A percentile compares a stretch with the other conserved stretches of the same genome.
These are phyloP conservation scores for Dicyrtoma fusca DNA, from an alignment of 2,888 invertebrate species.

Conservation along the genomic window DNA sequence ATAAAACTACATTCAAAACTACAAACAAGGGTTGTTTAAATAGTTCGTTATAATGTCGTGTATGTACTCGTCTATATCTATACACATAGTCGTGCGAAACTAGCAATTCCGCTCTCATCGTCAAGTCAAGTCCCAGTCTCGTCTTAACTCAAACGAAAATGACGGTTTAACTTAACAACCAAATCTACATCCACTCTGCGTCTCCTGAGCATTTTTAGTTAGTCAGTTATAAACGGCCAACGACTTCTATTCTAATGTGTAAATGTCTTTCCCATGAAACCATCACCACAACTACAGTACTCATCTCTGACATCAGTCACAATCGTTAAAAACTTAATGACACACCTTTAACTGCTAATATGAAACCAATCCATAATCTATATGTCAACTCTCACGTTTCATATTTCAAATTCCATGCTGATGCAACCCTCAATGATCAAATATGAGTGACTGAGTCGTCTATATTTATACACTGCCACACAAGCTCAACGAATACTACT, in stretches of 20 bases:
- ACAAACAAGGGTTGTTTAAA: constrained; percentile 12
- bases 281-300: constrained; percentile 11
- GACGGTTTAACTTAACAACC: constrained; percentile 12
- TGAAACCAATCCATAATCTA: constrained; percentile 17
- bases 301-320: constrained; percentile 29
- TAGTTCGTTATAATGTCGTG: too few relatives aligned
- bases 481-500: too few relatives aligned
- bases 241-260: constrained; percentile 18
- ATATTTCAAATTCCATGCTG: not conserved
- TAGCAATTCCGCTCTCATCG: constrained; percentile 23
- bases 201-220: not conserved
- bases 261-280: constrained; percentile 31
- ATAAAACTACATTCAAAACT: not conserved
- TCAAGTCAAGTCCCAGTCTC: too few relatives aligned
- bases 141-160: not conserved
- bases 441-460: too few relatives aligned
- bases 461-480: too few relatives aligned
- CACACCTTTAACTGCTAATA: constrained; percentile 23
- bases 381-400: constrained; percentile 7
- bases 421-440: too few relatives aligned
- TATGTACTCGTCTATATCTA: not conserved
- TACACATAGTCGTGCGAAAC: constrained; percentile 24
- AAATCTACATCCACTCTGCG: too few relatives aligned
- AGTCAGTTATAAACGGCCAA: constrained; percentile 29
- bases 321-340: constrained; percentile 32